phyloP scores from a whole-genome alignment of 2,113 vertebrate genomes.

The Danionella cerebrum region DNA sequence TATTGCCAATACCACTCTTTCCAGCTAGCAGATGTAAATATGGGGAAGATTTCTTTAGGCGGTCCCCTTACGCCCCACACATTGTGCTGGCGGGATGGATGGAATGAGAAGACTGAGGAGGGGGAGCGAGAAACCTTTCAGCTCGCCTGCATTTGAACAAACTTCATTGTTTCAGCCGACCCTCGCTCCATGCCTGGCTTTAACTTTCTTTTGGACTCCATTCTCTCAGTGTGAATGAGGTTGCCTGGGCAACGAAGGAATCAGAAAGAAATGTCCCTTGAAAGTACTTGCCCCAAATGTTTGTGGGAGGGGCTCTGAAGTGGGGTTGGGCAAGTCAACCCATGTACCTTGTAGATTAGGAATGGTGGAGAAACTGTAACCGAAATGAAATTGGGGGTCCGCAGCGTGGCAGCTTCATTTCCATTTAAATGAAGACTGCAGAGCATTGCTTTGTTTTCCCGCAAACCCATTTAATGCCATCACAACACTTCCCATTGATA shows the following conservation, averaged over 20 bases:
- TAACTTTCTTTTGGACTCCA: slow-evolving; percentile 50
- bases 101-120: slow-evolving; percentile 10
- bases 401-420: slow-evolving; percentile 58
- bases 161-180: slow-evolving; percentile 60
- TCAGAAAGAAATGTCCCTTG: slow-evolving; percentile 57
- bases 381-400: slow-evolving; percentile 57
- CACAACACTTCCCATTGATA: slow-evolving; percentile 69
- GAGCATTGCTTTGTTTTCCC: slow-evolving; percentile 64
- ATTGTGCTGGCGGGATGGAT: slow-evolving; percentile 15
- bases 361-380: slow-evolving; percentile 43
- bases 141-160: slow-evolving; percentile 61
- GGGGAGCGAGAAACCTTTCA: slow-evolving; percentile 47
- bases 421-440: slow-evolving; percentile 61
- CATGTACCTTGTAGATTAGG: slow-evolving; percentile 20
- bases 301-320: slow-evolving; percentile 7
- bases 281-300: slow-evolving; percentile 12
- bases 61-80: slow-evolving; percentile 13
- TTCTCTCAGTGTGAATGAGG: slow-evolving; percentile 60
- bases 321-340: slow-evolving; percentile 22
- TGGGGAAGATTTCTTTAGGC: neutral
- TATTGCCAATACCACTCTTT: neutral
- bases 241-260: slow-evolving; percentile 57
- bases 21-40: neutral
- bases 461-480: slow-evolving; percentile 59
- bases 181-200: slow-evolving; percentile 53